Conservation (phyloP, 2,113 vertebrate species). For the Tetrao urogallus region DNA sequence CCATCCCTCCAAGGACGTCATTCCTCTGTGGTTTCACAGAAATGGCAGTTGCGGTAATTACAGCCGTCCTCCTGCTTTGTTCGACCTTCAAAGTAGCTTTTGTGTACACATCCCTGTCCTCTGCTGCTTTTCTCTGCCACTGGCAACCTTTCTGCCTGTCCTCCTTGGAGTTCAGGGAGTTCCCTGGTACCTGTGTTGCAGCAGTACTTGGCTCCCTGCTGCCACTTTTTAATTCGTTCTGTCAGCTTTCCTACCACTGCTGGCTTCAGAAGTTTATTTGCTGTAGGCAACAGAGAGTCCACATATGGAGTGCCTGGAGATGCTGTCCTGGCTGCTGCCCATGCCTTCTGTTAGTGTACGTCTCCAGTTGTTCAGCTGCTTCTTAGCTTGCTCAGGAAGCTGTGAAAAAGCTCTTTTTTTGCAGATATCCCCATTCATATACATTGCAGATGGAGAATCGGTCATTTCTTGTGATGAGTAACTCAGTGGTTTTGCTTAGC, state of each 20-base stretch:
- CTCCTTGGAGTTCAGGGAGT: conserved; percentile 36
- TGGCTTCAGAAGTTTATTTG: conserved; percentile 71
- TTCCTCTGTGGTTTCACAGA: background rate
- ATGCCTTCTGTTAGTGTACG: conserved; percentile 64
- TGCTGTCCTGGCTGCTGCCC: conserved; percentile 65
- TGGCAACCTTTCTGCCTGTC: background rate
- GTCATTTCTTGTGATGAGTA: conserved; percentile 11
- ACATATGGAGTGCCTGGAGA: conserved; percentile 66
- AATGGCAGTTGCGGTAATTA: background rate
- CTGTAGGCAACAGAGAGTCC: conserved; percentile 65
- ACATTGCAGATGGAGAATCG: background rate
- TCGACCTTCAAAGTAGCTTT: conserved; percentile 4
- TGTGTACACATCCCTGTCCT: background rate
- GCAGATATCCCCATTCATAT: background rate
- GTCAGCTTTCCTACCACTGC: conserved; percentile 62
- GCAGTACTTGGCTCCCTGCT: conserved; percentile 23
- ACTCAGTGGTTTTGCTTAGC: conserved; percentile 21
- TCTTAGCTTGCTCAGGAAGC: conserved; percentile 49
- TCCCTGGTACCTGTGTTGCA: conserved; percentile 14
- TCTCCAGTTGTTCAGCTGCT: conserved; percentile 63
- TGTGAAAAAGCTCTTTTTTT: conserved; percentile 52
- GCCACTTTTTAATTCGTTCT: conserved; percentile 62
- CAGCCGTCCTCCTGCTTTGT: background rate
- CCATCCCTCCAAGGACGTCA: background rate
- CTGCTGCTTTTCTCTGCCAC: background rate